These are phyloP conservation scores for Sciaenops ocellatus DNA, from an alignment of 2,797 vertebrate genomes.

Conservation along the genomic window DNA sequence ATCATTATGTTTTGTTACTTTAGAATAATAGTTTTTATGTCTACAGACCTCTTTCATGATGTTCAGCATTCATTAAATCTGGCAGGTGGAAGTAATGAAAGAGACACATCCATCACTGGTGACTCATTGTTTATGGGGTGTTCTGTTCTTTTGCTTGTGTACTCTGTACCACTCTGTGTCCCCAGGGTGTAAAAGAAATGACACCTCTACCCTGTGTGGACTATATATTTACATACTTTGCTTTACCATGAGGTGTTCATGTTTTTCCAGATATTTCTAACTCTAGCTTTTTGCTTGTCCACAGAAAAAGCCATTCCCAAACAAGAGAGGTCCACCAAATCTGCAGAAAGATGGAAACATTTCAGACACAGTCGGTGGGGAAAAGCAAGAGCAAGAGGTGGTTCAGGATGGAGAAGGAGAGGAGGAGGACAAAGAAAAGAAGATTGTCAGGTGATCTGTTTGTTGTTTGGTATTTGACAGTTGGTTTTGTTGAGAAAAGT, in stretches of 20 bases:
- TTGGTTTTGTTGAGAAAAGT: background rate
- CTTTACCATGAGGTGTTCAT: background rate
- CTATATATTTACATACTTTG: background rate
- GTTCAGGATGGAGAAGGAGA: conserved; percentile 63
- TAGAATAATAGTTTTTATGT: too few relatives aligned
- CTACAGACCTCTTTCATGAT: too few relatives aligned
- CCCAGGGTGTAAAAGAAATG: background rate
- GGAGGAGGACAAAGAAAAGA: conserved; percentile 75
- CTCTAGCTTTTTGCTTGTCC: conserved; percentile 35
- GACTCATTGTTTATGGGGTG: too few relatives aligned
- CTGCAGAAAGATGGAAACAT: conserved; percentile 74
- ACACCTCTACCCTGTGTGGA: background rate
- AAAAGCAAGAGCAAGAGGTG: conserved; percentile 46
- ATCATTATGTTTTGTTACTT: too few relatives aligned
- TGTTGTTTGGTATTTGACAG: background rate
- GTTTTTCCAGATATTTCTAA: conserved; percentile 14
- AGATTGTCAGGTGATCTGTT: conserved; percentile 86
- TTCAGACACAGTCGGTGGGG: conserved; percentile 64
- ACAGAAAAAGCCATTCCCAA: conserved; percentile 75
- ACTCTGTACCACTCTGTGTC: too few relatives aligned
- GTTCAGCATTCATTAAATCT: too few relatives aligned
- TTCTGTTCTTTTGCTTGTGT: too few relatives aligned
- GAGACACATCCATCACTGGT: too few relatives aligned
- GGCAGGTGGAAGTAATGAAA: too few relatives aligned
- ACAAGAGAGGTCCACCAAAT: conserved; percentile 76